Percentiles rank a stretch among this genome's conserved stretches.
Conservation (phyloP, 2,888 invertebrate genomes). For the Aplocera efformata region DNA sequence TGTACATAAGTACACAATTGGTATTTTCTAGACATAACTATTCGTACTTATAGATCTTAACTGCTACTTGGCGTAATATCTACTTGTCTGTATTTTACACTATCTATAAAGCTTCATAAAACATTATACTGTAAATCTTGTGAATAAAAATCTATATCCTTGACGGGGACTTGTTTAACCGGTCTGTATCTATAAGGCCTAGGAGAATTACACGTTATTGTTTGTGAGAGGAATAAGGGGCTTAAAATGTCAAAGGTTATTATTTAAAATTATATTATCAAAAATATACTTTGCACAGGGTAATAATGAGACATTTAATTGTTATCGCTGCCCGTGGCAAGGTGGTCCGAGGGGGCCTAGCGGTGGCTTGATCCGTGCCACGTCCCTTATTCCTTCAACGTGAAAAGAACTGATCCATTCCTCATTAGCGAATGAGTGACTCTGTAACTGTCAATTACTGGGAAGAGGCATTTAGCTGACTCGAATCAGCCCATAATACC, state of each 20-base stretch:
- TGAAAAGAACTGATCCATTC: constrained; percentile 72
- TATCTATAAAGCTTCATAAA: constrained; percentile 55
- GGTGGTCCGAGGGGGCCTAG: constrained; percentile 30
- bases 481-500: neutral
- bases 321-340: constrained; percentile 47
- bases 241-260: constrained; percentile 64
- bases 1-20: constrained; percentile 76
- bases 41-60: constrained; percentile 70
- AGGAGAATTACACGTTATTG: constrained; percentile 56
- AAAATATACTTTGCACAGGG: constrained; percentile 74
- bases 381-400: constrained; percentile 71
- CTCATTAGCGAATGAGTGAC: constrained; percentile 53
- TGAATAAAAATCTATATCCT: constrained; percentile 43
- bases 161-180: constrained; percentile 21
- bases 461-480: constrained; percentile 22
- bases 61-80: constrained; percentile 60
- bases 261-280: constrained; percentile 64
- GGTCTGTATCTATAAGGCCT: constrained; percentile 39
- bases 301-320: constrained; percentile 65
- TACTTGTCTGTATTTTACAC: constrained; percentile 53
- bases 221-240: constrained; percentile 72
- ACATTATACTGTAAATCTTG: constrained; percentile 41
- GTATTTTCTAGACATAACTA: constrained; percentile 70
- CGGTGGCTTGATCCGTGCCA: constrained; percentile 57
- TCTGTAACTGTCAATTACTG: constrained; percentile 66